These are phyloP conservation scores for Psilopsiagon aymara DNA, from an alignment of 2,113 vertebrate species.

Conservation along the genomic window DNA sequence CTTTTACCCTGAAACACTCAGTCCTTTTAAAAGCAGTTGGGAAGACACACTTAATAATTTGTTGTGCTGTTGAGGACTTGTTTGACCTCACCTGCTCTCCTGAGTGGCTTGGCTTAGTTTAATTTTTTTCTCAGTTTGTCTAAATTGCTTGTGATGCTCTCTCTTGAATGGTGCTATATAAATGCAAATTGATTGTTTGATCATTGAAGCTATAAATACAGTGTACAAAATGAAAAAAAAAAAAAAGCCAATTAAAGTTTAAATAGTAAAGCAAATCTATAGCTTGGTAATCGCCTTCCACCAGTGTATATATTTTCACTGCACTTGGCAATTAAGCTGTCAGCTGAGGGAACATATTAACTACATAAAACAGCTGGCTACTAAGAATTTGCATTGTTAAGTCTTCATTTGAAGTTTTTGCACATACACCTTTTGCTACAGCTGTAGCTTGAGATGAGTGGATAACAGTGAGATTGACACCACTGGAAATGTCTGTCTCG, in stretches of 20 bases:
- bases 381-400: conserved; percentile 6
- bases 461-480: not conserved
- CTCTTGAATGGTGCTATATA: not conserved
- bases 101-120: not conserved
- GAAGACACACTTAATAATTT: not conserved
- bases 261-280: not conserved
- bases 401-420: conserved; percentile 9
- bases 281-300: conserved; percentile 16
- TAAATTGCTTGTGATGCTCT: not conserved
- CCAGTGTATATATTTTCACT: not conserved
- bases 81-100: not conserved
- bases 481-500: not conserved
- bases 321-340: conserved; percentile 54
- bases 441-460: not conserved
- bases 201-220: not conserved
- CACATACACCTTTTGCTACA: not conserved
- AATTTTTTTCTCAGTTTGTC: conserved; percentile 34
- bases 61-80: not conserved
- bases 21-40: not conserved
- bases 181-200: conserved; percentile 48
- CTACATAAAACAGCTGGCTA: not conserved
- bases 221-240: not conserved
- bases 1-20: not conserved
- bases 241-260: conserved; percentile 21
- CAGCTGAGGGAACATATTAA: conserved; percentile 24